Base-by-base conservation (phyloP, 1,140 invertebrate genomes). In the Elysia chlorotica region DNA sequence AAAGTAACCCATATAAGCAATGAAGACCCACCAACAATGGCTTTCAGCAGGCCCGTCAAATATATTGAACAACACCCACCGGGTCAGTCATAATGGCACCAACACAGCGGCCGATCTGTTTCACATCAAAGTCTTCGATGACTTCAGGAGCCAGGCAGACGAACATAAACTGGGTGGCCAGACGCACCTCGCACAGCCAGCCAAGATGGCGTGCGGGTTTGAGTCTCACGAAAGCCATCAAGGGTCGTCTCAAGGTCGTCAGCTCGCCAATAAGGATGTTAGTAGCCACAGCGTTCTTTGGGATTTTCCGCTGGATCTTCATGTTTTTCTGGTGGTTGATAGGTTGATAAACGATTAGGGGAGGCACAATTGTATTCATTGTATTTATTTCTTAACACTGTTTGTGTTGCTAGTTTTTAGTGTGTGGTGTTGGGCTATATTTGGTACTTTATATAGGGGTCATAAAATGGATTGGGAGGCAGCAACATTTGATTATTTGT, bases 251-350 rank as follows among this genome's bases (percentile, higher is more conserved):
- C 4, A 70, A 54, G 6, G 28, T 2, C 2, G 67, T 57, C 14
- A 70, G 6, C 54, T 70, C 67, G 14, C 67, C 67, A 10, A 70
- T 59, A 31, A 70, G 31, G 19, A 70, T 37, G 28, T 70, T 70
- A 2, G 67, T 70, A 17, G 67, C 67, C 54, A 70, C 67, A 6
- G 67, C 67, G 33, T 70, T 70, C 53, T 70, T 70, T 2, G 67
- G 67, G 19, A 70, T 59, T 70, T 70, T 70, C 23, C 67, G 17
- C 23, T 70, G 53, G n/a, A 70, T 37, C n/a, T 59, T 56, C 4
- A 37, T 28, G 31, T 70, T 70, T 70, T 70, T 70, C 67, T 70
- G 48, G n/a, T 31, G 30, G 3, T n/a, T n/a, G n/a, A n/a, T n/a
- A n/a, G n/a, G n/a, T n/a, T n/a, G n/a, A n/a, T n/a, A n/a, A n/a